A percentile compares a stretch with the other conserved stretches of the same genome.
These are phyloP conservation scores for Acrossocheilus fasciatus DNA, from an alignment of 2,797 vertebrate genomes.

Conservation along the genomic window DNA sequence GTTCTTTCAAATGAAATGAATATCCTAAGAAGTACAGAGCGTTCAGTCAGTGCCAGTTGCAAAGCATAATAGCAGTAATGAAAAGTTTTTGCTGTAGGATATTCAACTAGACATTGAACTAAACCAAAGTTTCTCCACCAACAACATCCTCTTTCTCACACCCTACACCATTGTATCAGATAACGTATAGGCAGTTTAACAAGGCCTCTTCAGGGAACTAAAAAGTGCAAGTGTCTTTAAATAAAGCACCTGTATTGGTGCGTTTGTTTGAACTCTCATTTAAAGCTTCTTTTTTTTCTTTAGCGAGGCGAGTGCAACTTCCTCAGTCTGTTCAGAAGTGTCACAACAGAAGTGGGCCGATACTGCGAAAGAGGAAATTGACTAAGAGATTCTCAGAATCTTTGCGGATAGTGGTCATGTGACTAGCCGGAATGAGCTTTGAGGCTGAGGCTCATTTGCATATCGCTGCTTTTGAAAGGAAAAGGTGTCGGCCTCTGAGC, in stretches of 20 bases:
- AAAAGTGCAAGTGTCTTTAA: constrained; percentile 27
- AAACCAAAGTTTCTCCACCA: neutral
- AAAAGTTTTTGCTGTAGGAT: neutral
- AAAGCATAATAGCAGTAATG: neutral
- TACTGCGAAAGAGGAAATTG: constrained; percentile 69
- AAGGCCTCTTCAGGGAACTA: constrained; percentile 31
- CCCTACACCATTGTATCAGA: neutral
- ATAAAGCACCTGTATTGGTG: constrained; percentile 2
- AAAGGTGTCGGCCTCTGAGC: constrained; percentile 20
- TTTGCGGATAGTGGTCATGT: constrained; percentile 72
- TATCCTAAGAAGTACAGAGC: constrained; percentile 3
- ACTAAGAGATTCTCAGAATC: constrained; percentile 77
- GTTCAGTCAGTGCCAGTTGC: neutral
- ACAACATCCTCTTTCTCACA: neutral
- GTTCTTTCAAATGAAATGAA: constrained; percentile 27
- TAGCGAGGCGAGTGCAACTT: constrained; percentile 6
- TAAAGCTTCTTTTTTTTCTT: neutral
- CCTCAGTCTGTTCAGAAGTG: constrained; percentile 35
- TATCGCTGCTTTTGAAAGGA: constrained; percentile 55
- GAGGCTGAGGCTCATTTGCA: constrained; percentile 72
- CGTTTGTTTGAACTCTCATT: constrained; percentile 1
- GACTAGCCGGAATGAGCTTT: constrained; percentile 81
- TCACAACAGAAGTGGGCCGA: constrained; percentile 55
- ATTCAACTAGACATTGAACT: neutral
- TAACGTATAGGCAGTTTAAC: neutral